Evolutionary conservation across 2,113 vertebrate genomes (phyloP).

Genomic region (Calidris pugnax): DNA sequence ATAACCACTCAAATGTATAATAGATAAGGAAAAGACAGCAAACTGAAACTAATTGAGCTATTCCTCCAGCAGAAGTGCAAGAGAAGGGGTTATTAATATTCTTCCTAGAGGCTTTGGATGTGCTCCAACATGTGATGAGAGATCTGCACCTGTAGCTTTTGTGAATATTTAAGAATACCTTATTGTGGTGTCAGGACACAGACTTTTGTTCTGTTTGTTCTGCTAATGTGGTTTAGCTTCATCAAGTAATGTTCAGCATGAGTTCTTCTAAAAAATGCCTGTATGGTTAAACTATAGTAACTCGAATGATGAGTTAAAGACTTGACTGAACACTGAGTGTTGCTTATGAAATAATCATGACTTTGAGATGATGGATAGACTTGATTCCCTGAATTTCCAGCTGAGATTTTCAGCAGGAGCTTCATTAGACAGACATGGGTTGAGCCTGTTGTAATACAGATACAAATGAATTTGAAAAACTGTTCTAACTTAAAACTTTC

Average conservation of each 20-base stretch:
- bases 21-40: constrained; percentile 35
- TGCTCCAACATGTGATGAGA: neutral
- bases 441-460: constrained; percentile 61
- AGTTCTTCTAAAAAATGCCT: constrained; percentile 71
- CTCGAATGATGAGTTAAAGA: constrained; percentile 74
- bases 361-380: constrained; percentile 67
- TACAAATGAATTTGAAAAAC: constrained; percentile 70
- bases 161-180: constrained; percentile 44
- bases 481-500: constrained; percentile 65
- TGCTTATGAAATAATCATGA: constrained; percentile 83
- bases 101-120: constrained; percentile 44
- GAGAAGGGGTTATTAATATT: constrained; percentile 30
- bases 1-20: constrained; percentile 8
- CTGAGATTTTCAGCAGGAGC: constrained; percentile 76
- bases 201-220: constrained; percentile 45
- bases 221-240: constrained; percentile 70
- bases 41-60: constrained; percentile 49
- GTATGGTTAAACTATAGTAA: constrained; percentile 67
- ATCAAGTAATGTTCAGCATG: constrained; percentile 62
- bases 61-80: neutral
- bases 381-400: constrained; percentile 76
- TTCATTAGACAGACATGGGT: constrained; percentile 74
- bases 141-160: constrained; percentile 30
- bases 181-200: constrained; percentile 19
- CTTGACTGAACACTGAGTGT: constrained; percentile 73